Conservation (phyloP, 2,797 vertebrate genomes). For the Merluccius polli region DNA sequence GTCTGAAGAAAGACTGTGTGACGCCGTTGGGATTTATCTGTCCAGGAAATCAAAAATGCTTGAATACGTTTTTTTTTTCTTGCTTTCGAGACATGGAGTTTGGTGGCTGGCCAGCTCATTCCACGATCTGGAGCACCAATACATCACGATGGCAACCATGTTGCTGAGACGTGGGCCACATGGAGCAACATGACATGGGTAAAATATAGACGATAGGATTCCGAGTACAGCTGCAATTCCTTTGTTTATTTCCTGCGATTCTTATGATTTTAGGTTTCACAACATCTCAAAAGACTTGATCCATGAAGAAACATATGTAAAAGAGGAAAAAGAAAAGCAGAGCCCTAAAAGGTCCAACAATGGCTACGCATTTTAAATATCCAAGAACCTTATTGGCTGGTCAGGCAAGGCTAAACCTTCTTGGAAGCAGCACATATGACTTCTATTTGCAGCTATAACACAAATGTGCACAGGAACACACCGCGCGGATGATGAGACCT, state of each 20-base stretch:
- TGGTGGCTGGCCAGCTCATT: constrained; percentile 44
- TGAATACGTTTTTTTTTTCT: constrained; percentile 45
- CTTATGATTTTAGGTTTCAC: background rate
- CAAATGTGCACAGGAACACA: constrained; percentile 6
- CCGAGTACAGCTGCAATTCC: constrained; percentile 29
- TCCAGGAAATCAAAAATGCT: constrained; percentile 44
- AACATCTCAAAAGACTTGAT: constrained; percentile 2
- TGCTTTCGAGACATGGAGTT: constrained; percentile 43
- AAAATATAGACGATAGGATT: constrained; percentile 30
- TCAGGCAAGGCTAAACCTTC: constrained; percentile 29
- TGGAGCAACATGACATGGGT: constrained; percentile 44
- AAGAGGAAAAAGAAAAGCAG: constrained; percentile 19
- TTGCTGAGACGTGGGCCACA: constrained; percentile 39
- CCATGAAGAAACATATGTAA: constrained; percentile 37
- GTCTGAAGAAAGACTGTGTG: background rate
- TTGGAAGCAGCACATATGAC: constrained; percentile 33
- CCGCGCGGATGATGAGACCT: constrained; percentile 24
- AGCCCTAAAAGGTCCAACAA: constrained; percentile 33
- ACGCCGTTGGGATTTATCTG: constrained; percentile 24
- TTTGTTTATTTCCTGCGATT: background rate
- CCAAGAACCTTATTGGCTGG: constrained; percentile 22
- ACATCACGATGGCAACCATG: constrained; percentile 34
- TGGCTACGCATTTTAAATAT: constrained; percentile 11
- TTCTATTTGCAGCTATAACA: constrained; percentile 40
- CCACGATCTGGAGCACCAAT: constrained; percentile 35